phyloP scores from a whole-genome alignment of 2,888 invertebrate species.

The Agrenia bidenticulata region DNA sequence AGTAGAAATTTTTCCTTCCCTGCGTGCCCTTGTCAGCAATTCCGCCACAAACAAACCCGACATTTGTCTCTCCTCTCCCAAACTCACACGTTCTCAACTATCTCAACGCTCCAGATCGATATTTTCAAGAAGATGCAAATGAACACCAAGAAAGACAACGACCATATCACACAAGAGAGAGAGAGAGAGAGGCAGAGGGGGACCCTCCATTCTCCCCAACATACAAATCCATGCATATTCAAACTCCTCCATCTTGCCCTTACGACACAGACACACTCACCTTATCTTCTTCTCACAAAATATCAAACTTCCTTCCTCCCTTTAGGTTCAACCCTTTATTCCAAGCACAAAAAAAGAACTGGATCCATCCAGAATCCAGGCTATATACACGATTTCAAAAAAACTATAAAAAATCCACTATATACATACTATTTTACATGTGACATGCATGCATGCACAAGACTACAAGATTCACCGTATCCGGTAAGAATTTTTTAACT shows the following conservation, averaged over 20 bases:
- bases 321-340: no score
- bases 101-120: conserved; percentile 27
- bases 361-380: no score
- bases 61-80: conserved; percentile 17
- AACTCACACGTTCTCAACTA: neutral
- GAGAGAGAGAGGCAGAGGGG: conserved; percentile 9
- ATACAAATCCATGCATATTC: neutral
- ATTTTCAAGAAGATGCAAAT: conserved; percentile 40
- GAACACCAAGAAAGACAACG: conserved; percentile 15
- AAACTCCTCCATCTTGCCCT: conserved; percentile 4
- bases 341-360: no score
- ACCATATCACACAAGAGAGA: conserved; percentile 2
- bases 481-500: no score
- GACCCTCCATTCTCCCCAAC: neutral
- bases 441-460: no score
- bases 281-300: no score
- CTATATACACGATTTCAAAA: no score
- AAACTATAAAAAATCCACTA: no score
- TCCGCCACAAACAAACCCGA: conserved; percentile 11
- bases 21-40: no score
- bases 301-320: no score
- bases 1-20: neutral
- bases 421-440: no score
- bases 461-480: no score
- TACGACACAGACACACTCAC: neutral